These are phyloP conservation scores for Drymodes brunneopygia DNA, from an alignment of 2,113 vertebrate genomes.

Conservation along the genomic window DNA sequence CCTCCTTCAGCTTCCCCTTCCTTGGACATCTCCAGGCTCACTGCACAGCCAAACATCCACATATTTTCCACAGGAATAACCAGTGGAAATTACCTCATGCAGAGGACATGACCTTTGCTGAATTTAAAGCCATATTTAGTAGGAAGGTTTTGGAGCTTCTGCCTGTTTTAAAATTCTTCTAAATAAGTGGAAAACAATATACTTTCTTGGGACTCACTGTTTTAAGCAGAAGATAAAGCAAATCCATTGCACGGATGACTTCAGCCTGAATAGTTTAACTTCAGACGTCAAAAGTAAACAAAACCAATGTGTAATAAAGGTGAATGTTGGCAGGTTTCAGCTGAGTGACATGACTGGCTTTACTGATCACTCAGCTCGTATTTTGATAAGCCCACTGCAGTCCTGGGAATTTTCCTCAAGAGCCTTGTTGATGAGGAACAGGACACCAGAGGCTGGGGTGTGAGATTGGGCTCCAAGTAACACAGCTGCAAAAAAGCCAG, in stretches of 20 bases:
- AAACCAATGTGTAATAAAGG: neutral
- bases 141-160: neutral
- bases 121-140: constrained; percentile 23
- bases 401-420: neutral
- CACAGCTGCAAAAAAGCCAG: neutral
- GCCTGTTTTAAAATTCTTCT: neutral
- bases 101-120: neutral
- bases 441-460: neutral
- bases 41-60: neutral
- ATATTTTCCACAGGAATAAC: constrained; percentile 25
- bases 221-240: neutral
- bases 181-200: neutral
- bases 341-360: neutral
- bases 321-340: neutral
- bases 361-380: rapidly evolving
- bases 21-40: neutral
- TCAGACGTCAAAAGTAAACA: neutral
- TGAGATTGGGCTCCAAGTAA: neutral
- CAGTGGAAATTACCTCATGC: neutral
- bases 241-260: neutral
- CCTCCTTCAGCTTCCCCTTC: neutral
- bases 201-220: neutral
- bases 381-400: neutral
- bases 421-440: neutral
- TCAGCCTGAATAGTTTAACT: neutral